Base-by-base conservation (phyloP, 1,140 invertebrate species). In the Megalopta genalis region DNA sequence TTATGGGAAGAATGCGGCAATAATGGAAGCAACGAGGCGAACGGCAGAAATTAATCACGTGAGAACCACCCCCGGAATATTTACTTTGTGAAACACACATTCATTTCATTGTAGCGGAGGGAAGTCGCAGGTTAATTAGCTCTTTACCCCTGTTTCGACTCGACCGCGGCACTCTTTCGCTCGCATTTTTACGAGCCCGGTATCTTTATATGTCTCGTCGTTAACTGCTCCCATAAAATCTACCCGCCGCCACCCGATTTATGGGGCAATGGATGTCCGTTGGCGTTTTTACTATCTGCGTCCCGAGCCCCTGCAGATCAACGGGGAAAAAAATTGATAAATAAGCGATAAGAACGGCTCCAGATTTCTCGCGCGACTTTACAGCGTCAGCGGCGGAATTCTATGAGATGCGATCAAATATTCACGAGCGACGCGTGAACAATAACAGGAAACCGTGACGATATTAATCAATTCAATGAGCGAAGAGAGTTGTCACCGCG, bases 41-140 rank as follows among this genome's bases (percentile, higher is more conserved):
- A 64, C 32, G 25, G 5, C 7, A 39, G 25, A 39, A 64, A 39
- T 37, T n/a, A 64, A 52, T 52, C 18, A 52, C 62, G 62, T n/a
- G 27, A 64, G 32, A 21, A 7, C 7, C 18, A 39, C 32, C 32
- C 25, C 27, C 14, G 21, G 32, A 39, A 18, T n/a, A 32, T 39
- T 64, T 63, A 37, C 32, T 27, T 63, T 42, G 21, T 10, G 18
- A 21, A 65, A 65, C 25, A 67, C 49, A 62, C 52, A 46, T 59
- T 72, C 39, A 18, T 23, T 72, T n/a, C 54, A 9, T 25, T 27
- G 59, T 42, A 59, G 32, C 57, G 5, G 18, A 21, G 25, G 27
- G 52, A 27, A 49, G 65, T 39, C 73, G 75, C 77, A 76, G 80
- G 68, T 83, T 83, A 80, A 83, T 83, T 68, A 83, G 81, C 71